phyloP scores from a whole-genome alignment of 2,888 invertebrate species.

The Pharmacophagus antenor region DNA sequence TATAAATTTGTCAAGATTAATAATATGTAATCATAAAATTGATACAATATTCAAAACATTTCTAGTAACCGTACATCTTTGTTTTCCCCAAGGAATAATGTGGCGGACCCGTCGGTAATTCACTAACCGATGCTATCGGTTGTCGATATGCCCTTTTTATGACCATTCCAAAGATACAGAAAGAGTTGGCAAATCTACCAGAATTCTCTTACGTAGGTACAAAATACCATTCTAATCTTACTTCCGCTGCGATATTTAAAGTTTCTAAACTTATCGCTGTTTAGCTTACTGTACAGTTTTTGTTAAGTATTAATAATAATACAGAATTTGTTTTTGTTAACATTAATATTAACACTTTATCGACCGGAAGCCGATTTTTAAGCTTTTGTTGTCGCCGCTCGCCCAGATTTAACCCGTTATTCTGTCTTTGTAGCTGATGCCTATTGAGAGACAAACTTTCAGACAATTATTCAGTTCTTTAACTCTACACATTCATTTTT shows the following conservation, averaged over 20 bases:
- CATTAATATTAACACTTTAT: too few relatives aligned
- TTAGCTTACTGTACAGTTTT: neutral
- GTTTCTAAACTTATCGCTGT: conserved; percentile 1
- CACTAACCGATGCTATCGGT: conserved; percentile 73
- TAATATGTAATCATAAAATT: neutral
- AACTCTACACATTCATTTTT: too few relatives aligned
- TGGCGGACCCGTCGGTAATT: conserved; percentile 59
- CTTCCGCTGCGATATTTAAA: conserved; percentile 10
- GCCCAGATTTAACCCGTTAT: too few relatives aligned
- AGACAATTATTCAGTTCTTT: too few relatives aligned
- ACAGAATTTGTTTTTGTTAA: too few relatives aligned
- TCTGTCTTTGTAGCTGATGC: too few relatives aligned
- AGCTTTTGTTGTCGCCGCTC: too few relatives aligned
- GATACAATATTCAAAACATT: conserved; percentile 23
- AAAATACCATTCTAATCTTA: conserved; percentile 23
- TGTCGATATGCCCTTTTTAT: conserved; percentile 74
- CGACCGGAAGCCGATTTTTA: too few relatives aligned
- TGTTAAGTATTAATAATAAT: neutral
- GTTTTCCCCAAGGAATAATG: conserved; percentile 60
- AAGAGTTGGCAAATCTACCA: conserved; percentile 55
- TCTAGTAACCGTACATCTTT: conserved; percentile 46
- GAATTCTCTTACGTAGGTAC: conserved; percentile 35
- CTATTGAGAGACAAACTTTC: too few relatives aligned
- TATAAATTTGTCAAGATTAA: neutral
- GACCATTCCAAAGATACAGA: conserved; percentile 61